Conservation (phyloP, 2,888 invertebrate species). For the Uropetala carovei region DNA sequence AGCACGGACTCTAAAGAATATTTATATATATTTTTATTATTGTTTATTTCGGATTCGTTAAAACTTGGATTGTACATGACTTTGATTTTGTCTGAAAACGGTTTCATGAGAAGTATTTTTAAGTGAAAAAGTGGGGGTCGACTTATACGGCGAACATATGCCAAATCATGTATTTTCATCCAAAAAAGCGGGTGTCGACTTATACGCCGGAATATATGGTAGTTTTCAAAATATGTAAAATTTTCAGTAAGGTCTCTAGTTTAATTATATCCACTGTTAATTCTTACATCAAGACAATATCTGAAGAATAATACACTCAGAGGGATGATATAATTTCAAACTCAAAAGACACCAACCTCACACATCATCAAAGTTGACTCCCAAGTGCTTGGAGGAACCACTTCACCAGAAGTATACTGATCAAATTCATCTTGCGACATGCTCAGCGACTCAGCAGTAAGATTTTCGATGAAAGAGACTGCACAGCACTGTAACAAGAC, state of each 20-base stretch:
- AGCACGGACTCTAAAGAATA: too few species aligned
- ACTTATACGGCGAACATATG: too few species aligned
- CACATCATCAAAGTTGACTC: conserved; percentile 89
- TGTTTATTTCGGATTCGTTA: too few species aligned
- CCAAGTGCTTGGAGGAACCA: conserved; percentile 89
- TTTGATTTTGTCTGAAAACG: too few species aligned
- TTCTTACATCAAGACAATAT: neutral
- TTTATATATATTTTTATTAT: too few species aligned
- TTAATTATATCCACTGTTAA: neutral
- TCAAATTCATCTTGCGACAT: conserved; percentile 95
- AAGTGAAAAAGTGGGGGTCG: too few species aligned
- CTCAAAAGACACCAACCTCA: conserved; percentile 76
- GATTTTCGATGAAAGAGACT: conserved; percentile 96
- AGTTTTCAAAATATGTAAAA: neutral
- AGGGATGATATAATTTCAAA: too few species aligned
- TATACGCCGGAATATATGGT: too few species aligned
- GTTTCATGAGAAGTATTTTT: too few species aligned
- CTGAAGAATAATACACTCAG: neutral
- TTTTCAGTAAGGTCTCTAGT: neutral
- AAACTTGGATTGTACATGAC: too few species aligned
- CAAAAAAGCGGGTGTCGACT: too few species aligned
- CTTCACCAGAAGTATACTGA: conserved; percentile 94
- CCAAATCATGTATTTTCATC: too few species aligned
- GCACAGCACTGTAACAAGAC: conserved; percentile 90
- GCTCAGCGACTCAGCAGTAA: conserved; percentile 94